Base-by-base conservation (phyloP, 2,113 vertebrate genomes). In the Camelus bactrianus region DNA sequence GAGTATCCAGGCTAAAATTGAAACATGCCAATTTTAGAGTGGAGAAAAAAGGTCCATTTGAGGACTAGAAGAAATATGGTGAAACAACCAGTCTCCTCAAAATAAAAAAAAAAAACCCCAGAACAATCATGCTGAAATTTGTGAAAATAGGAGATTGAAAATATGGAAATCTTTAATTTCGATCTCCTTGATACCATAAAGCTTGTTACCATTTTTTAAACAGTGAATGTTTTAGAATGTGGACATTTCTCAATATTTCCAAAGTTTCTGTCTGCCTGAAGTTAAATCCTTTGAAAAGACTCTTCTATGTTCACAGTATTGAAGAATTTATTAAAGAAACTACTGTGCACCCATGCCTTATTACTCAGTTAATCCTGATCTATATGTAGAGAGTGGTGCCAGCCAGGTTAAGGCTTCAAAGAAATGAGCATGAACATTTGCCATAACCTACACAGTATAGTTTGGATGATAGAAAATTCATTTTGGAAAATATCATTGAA, bases 321-420 rank as follows among this genome's bases (percentile, higher is more conserved):
- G 86, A 97, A 94, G 84, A 97, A 93, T 90, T 94, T 94, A 92
- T 95, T 97, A 95, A 87, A 96, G 91, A 87, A 97, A 97, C 79
- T 95, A 38, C 89, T 96, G 90, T 97, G 84, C 42, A 95, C 94
- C 97, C 80, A 15, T 87, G 87, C 86, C 2, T 69, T 92, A 95
- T 96, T 17, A 1, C 30, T 90, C 65, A 0, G n/a, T 32, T 50
- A 97, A 98, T 98, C 94, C 94, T 3, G 24, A 67, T 46, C 96
- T 89, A 14, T 88, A 70, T 80, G 2, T 95, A 60, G 85, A 85
- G 58, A 46, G 54, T 92, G 65, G 20, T 17, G 73, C 96, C 93
- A 93, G 96, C 54, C 80, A 3, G 76, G 32, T 35, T 65, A 93
- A 96, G 58, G 8, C 16, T 75, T 72, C 0, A 76, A 86, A 70